A percentile compares a stretch with the other conserved stretches of the same genome.
phyloP scores from a whole-genome alignment of 1,140 invertebrate genomes.

The Drosophila carrolli region DNA sequence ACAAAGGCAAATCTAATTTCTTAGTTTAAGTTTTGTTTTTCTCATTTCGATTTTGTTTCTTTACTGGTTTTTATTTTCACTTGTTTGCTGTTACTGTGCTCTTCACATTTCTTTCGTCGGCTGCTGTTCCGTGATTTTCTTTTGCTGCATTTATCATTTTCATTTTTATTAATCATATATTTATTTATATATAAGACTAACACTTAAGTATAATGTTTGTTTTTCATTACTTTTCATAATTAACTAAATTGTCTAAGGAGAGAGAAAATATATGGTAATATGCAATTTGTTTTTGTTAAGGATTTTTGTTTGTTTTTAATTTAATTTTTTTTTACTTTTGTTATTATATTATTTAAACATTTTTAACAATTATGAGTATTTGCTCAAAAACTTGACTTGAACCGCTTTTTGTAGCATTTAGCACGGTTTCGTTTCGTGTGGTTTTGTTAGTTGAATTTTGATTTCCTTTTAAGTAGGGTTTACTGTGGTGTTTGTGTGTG shows the following conservation, averaged over 20 bases:
- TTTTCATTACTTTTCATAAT: constrained; percentile 69
- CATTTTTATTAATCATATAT: constrained; percentile 44
- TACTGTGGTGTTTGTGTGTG: constrained; percentile 32
- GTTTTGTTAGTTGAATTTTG: constrained; percentile 67
- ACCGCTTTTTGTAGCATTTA: constrained; percentile 42
- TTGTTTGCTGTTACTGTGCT: constrained; percentile 44
- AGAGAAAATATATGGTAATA: constrained; percentile 73
- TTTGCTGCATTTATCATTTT: constrained; percentile 47
- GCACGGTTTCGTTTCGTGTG: constrained; percentile 39
- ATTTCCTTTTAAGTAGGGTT: constrained; percentile 58
- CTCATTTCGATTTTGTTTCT: constrained; percentile 38
- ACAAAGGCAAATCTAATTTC: constrained; percentile 71
- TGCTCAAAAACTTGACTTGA: constrained; percentile 74
- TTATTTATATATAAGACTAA: constrained; percentile 80
- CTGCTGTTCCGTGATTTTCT: constrained; percentile 49
- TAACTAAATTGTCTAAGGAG: constrained; percentile 83
- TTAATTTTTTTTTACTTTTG: constrained; percentile 34
- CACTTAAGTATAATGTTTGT: constrained; percentile 75
- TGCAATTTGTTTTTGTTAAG: constrained; percentile 45
- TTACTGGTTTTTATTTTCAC: constrained; percentile 35
- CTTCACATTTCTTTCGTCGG: constrained; percentile 33
- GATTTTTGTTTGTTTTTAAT: constrained; percentile 42
- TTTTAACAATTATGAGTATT: constrained; percentile 81
- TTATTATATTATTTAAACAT: constrained; percentile 64
- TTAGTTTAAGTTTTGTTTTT: constrained; percentile 60